These are phyloP conservation scores for Steinernema scapterisci DNA, from an alignment of 2,888 invertebrate species.

Conservation along the genomic window DNA sequence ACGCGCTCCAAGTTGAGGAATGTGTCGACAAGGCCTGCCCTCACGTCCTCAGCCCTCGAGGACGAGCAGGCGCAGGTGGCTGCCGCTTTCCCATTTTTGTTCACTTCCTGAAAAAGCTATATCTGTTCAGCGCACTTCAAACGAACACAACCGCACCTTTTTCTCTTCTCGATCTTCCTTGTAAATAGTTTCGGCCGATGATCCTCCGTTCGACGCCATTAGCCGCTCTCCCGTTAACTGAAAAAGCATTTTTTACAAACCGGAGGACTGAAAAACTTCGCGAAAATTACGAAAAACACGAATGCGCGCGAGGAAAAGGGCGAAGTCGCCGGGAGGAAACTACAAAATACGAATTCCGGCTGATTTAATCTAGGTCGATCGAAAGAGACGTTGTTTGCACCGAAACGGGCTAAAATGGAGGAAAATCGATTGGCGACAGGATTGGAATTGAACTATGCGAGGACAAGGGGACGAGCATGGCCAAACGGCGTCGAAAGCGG, in stretches of 20 bases:
- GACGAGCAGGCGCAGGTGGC: conserved; percentile 21
- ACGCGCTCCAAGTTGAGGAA: conserved; percentile 15
- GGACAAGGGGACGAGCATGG: neutral
- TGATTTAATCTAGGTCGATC: neutral
- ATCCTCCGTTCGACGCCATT: neutral
- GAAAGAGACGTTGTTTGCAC: too few relatives aligned
- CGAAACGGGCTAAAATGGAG: neutral
- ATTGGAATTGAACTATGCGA: neutral
- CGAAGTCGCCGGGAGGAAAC: neutral
- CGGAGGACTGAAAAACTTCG: neutral
- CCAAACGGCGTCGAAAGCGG: neutral
- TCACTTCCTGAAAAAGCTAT: neutral
- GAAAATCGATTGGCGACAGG: neutral
- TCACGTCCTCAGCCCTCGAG: conserved; percentile 50
- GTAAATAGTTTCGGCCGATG: neutral
- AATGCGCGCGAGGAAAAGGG: neutral
- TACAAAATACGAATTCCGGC: neutral
- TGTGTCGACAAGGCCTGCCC: conserved; percentile 38
- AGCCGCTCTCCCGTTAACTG: too few relatives aligned
- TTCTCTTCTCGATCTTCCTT: neutral
- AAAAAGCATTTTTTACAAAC: neutral
- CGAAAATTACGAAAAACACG: neutral
- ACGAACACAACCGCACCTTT: neutral
- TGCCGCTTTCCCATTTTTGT: neutral
- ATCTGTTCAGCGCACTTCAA: neutral